Evolutionary conservation across 2,797 vertebrate genomes (phyloP), one percentile per base, ranked within the genome.

Genomic region (Cephalopachus bancanus): DNA sequence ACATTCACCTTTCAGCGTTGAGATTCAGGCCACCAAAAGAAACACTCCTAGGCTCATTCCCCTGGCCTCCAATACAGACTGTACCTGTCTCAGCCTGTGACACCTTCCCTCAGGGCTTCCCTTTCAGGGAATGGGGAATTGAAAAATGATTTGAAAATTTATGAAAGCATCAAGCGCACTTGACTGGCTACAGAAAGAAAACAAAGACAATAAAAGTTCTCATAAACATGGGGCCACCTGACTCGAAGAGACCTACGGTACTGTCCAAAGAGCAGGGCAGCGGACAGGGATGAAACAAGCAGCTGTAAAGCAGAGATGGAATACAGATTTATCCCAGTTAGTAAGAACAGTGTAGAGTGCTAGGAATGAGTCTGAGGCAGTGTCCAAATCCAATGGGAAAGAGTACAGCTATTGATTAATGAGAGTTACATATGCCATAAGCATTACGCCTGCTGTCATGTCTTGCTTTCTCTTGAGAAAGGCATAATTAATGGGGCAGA

Each of bases 71-170:
- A n/a, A 1, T 10, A 20, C 2, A 53, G 51, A 24, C 4, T 60
- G 44, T 67, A 8, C 62, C 64, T 90, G 30, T 53, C 51, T 71
- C 30, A 49, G 33, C 49, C 69, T 65, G 26, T 33, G 62, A 49
- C 5, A 9, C 53, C 26, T 51, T 78, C 51, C 59, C 51, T n/a
- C 19, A 33, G 44, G 22, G 33, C 71, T 57, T 71, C 15, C 19
- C 74, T 87, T 83, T 71, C 62, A 10, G 26, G 71, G 67, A 88
- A 65, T 1, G 4, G 12, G 20, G 28, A 62, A n/a, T 59, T n/a
- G 51, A 67, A 59, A 67, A 64, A 74, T 72, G 78, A 93, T 30
- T 79, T 67, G 10, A 76, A 93, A 79, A 75, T 53, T 83, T 94
- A n/a, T 16, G 91, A 30, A 19, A 59, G 55, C 15, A 24, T 55